phyloP scores from a whole-genome alignment of 2,797 vertebrate genomes.

The Furcifer pardalis region DNA sequence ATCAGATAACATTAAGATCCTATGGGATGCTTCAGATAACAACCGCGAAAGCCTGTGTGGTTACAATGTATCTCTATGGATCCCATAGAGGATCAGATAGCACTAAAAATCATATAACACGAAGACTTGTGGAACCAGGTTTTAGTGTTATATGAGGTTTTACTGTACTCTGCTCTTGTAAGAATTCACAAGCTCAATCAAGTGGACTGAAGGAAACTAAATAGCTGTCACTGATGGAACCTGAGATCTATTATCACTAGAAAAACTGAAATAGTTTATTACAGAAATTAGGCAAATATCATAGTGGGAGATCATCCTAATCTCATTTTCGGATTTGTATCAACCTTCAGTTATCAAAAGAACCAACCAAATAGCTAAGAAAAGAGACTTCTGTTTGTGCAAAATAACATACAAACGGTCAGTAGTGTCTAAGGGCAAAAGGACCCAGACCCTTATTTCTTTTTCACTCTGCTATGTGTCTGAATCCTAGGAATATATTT shows the following conservation, averaged over 20 bases:
- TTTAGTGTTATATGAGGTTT: too few species aligned
- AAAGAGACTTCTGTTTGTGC: too few species aligned
- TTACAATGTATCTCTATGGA: too few species aligned
- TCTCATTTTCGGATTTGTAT: neutral
- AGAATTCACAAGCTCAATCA: neutral
- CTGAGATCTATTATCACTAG: constrained; percentile 8
- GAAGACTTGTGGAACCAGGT: too few species aligned
- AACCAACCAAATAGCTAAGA: neutral
- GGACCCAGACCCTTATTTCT: neutral
- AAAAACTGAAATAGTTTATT: constrained; percentile 5
- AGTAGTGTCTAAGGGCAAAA: neutral
- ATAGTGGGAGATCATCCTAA: neutral
- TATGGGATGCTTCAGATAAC: too few species aligned
- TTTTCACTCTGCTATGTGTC: neutral
- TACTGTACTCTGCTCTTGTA: neutral
- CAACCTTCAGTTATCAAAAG: neutral
- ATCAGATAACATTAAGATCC: too few species aligned
- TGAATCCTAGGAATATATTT: too few species aligned
- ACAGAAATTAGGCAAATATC: constrained; percentile 3
- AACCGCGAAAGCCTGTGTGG: too few species aligned
- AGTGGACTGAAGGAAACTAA: neutral
- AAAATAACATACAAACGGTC: neutral
- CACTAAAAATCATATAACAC: too few species aligned
- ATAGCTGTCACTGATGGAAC: neutral
- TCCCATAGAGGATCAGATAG: too few species aligned